Base-by-base conservation (phyloP, 2,888 invertebrate genomes). In the Rotaria sp. region DNA sequence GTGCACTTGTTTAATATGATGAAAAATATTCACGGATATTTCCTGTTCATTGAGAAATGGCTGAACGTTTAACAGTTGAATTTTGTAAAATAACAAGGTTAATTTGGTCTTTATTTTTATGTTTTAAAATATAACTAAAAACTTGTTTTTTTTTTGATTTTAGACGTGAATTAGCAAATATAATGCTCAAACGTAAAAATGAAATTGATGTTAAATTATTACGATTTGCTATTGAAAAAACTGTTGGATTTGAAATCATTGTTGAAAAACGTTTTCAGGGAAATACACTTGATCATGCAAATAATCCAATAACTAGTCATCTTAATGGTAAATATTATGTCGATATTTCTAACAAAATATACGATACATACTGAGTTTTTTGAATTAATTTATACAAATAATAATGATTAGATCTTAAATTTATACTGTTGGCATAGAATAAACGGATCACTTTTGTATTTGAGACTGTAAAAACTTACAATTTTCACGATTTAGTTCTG, bases 221-320 rank as follows among this genome's bases (percentile, higher is more conserved):
- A 48, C 92, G 97, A 0, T 96, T 95, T 92, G 97, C 97, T 7
- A 96, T 99, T 89, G 96, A 97, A 91, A 95, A 96, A 91, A 99
- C 98, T 0, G 94, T 94, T 88, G 94, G 94, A 90, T 98, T 99
- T 91, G 99, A 99, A 91, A 93, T 94, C 88, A 92, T 99, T 67
- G 92, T 99, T 86, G 94, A 95, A n/a, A 95, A 96, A 91, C 92
- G 97, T 86, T 99, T 97, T 89, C 94, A 94, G 3, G 95, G 95
- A 88, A 90, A 92, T 85, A 93, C 93, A 1, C 88, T 92, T 30
- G 41, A 84, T 24, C 50, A 86, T 45, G 41, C 85, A 26, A 45
- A 30, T 52, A 86, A 85, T 67, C 26, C 84, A 50, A 35, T 85
- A 84, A 89, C 89, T 45, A 89, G 89, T 87, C 89, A 89, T 84